Percentiles rank a stretch among this genome's conserved stretches.
Conservation (phyloP, 53 echinoderm and acorn worm genomes). For the Antedon mediterranea region DNA sequence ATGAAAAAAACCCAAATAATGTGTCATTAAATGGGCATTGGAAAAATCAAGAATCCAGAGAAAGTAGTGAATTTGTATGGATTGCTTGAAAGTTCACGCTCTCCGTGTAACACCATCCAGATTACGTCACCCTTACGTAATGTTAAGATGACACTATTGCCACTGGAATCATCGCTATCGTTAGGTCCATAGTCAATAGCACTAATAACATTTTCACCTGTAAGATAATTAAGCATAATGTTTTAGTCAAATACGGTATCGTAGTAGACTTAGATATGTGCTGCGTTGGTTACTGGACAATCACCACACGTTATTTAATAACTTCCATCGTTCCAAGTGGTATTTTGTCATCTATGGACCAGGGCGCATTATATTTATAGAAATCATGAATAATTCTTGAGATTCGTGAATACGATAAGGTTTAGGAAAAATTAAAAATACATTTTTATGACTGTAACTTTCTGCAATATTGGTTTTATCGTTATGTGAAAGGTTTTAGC, state of each 20-base stretch:
- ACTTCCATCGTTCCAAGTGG: no score
- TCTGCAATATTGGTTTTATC: no score
- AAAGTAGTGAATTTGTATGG: conserved; percentile 75
- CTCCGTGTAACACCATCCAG: conserved; percentile 49
- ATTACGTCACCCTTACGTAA: conserved; percentile 27
- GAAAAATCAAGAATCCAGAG: conserved; percentile 44
- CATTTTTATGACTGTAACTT: no score
- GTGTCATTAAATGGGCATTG: not conserved
- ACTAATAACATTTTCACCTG: conserved; percentile 36
- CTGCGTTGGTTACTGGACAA: not conserved
- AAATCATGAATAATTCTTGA: no score
- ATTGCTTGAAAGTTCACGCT: conserved; percentile 61
- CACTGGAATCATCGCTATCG: conserved; percentile 66
- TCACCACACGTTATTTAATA: no score
- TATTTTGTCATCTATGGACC: no score
- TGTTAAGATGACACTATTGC: conserved; percentile 55
- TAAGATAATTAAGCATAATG: not conserved
- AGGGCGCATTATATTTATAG: no score
- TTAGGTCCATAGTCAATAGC: conserved; percentile 62
- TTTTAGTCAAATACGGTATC: not conserved
- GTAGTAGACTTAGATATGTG: not conserved
- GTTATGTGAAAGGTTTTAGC: no score
- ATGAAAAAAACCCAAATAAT: no score
- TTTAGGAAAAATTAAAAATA: no score
- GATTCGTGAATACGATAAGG: no score